A percentile compares a stretch with the other conserved stretches of the same genome.
These are phyloP conservation scores for Numenius phaeopus DNA, from an alignment of 2,797 vertebrate genomes.

Conservation along the genomic window DNA sequence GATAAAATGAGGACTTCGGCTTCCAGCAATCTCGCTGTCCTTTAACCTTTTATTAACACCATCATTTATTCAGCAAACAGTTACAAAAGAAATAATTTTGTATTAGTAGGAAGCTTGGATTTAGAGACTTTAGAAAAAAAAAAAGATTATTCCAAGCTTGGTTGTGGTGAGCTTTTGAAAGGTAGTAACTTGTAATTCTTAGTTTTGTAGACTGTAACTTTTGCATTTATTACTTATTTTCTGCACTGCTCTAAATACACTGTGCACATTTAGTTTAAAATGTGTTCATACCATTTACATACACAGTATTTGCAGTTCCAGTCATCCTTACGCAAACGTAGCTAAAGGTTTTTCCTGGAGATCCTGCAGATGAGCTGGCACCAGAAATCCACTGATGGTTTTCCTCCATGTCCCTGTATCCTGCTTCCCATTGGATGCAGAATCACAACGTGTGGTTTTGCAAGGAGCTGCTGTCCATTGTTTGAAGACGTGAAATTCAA, in stretches of 20 bases:
- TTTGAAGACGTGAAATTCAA: conserved; percentile 62
- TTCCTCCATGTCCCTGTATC: not conserved
- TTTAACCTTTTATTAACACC: conserved; percentile 47
- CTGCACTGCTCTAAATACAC: conserved; percentile 34
- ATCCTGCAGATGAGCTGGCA: not conserved
- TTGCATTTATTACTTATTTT: conserved; percentile 67
- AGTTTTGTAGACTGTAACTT: conserved; percentile 62
- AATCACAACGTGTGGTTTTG: not conserved
- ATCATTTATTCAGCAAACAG: conserved; percentile 27
- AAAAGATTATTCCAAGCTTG: conserved; percentile 10
- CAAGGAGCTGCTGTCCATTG: conserved; percentile 53
- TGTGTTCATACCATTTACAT: not conserved
- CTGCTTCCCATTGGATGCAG: not conserved
- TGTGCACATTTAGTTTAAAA: conserved; percentile 35
- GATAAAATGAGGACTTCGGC: not conserved
- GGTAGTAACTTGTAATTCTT: conserved; percentile 50
- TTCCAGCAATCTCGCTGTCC: not conserved
- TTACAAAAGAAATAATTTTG: conserved; percentile 35
- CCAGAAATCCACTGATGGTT: not conserved
- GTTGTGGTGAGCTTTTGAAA: conserved; percentile 42
- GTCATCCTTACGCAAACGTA: conserved; percentile 28
- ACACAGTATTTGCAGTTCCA: not conserved
- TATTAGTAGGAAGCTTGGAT: conserved; percentile 21
- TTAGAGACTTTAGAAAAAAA: not conserved
- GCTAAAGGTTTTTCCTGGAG: conserved; percentile 3